Evolutionary conservation across 2,888 invertebrate genomes (phyloP), one percentile per base, ranked within the genome.

Genomic region (Pachliopta kotzebuea): DNA sequence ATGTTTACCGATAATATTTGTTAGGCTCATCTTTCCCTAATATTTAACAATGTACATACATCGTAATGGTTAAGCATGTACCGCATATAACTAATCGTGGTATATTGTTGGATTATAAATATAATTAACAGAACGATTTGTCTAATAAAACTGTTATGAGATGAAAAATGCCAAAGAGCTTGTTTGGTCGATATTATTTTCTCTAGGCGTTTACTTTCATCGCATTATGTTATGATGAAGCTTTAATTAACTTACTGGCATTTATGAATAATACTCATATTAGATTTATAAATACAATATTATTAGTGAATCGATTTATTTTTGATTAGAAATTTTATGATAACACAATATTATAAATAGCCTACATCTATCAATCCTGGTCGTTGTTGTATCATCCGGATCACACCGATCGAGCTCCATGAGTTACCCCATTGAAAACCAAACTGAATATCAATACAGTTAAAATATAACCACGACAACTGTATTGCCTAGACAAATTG

Each of bases 131-230:
- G n/a, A 18, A 6, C n/a, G 45, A 57, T 74, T 84, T 88, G 88
- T 87, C 86, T 73, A 88, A 87, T 88, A 88, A 84, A 72, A 55
- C 55, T 57, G 61, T 69, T 66, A 52, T 67, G 71, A 74, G 70
- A 73, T 71, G 69, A 72, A 71, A 67, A 73, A 66, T 57, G 50
- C 63, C 61, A 64, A 68, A 74, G 77, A 76, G 72, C 71, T 65
- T 74, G 79, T 79, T 79, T 80, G 80, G 83, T 86, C 82, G 83
- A 86, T 84, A 45, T 18, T 45, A n/a, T 45, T 45, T 45, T 18
- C 45, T 45, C 45, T 45, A 45, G 73, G 68, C 45, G 21, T 21
- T 17, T 49, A 17, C 60, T 62, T 59, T 70, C 66, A 65, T 69
- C 65, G 59, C 49, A 29, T 61, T 49, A 55, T 64, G 31, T 45